These are phyloP conservation scores for Heliconius ethilla DNA, from an alignment of 2,888 invertebrate genomes.

Conservation along the genomic window DNA sequence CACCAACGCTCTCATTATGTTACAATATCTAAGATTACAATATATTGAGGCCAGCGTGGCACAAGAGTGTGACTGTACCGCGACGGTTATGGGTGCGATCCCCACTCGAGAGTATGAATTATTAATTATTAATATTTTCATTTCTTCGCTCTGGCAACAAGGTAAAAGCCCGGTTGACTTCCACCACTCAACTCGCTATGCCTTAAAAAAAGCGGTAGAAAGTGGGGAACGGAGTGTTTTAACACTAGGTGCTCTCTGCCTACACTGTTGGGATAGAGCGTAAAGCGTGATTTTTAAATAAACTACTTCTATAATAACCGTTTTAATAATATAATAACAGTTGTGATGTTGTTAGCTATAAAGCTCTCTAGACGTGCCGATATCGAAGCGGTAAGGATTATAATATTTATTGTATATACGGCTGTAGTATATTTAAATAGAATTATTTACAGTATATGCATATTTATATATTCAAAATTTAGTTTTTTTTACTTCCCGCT, in stretches of 20 bases:
- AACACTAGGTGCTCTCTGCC: no score
- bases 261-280: no score
- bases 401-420: neutral
- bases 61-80: neutral
- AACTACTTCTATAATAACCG: neutral
- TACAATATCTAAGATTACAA: neutral
- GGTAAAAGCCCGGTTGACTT: no score
- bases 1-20: neutral
- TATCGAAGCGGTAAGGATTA: neutral
- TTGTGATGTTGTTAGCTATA: neutral
- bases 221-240: no score
- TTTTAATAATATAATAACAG: neutral
- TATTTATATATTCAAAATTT: no score
- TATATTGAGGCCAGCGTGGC: neutral
- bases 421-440: neutral
- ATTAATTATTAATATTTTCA: no score
- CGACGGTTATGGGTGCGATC: no score
- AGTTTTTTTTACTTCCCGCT: no score
- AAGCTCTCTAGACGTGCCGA: neutral
- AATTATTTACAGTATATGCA: neutral
- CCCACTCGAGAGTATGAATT: no score
- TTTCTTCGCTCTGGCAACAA: neutral
- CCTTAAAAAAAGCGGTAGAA: no score
- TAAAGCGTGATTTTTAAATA: no score
- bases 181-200: no score